phyloP scores from a whole-genome alignment of 2,888 invertebrate genomes.

The Hemistola chrysoprasaria region DNA sequence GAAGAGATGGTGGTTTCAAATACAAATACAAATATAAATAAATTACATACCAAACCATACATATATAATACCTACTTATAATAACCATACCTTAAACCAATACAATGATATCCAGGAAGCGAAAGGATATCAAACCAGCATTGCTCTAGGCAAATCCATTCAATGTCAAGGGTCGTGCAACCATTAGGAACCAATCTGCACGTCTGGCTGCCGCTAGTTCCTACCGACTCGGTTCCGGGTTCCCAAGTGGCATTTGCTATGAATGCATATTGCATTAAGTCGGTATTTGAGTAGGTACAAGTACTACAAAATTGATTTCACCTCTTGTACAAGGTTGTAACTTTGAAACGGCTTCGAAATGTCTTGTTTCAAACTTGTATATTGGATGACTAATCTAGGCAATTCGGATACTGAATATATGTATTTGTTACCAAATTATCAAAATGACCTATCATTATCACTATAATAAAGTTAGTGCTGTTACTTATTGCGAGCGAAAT shows the following conservation, averaged over 20 bases:
- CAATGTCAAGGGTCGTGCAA: conserved; percentile 22
- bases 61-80: background rate
- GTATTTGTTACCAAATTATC: too few species aligned
- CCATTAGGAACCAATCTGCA: conserved; percentile 24
- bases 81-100: background rate
- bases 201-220: conserved; percentile 7
- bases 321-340: conserved; percentile 10
- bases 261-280: conserved; percentile 12
- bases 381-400: too few species aligned
- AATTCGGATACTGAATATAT: too few species aligned
- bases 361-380: too few species aligned
- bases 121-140: conserved; percentile 27
- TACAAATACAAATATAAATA: too few species aligned
- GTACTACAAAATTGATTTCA: conserved; percentile 8
- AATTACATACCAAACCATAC: too few species aligned
- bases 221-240: conserved; percentile 15
- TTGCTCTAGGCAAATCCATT: conserved; percentile 21
- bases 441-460: too few species aligned
- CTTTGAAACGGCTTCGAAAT: too few species aligned
- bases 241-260: conserved; percentile 6
- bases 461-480: too few species aligned
- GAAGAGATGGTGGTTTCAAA: too few species aligned
- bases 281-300: conserved; percentile 1
- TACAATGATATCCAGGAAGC: conserved; percentile 7
- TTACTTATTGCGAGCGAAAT: too few species aligned